phyloP scores from a whole-genome alignment of 1,140 invertebrate species.

The Nymphalis io region DNA sequence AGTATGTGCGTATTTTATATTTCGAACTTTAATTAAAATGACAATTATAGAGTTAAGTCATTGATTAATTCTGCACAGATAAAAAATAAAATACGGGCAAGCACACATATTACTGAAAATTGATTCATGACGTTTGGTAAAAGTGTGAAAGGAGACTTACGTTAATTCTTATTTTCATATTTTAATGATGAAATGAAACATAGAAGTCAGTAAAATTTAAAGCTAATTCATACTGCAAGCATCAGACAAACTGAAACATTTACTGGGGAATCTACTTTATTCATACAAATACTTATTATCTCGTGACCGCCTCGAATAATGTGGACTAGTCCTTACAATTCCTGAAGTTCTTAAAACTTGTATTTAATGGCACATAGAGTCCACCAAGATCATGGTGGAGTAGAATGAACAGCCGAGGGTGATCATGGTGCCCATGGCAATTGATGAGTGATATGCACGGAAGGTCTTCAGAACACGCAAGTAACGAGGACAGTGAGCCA shows the following conservation, averaged over 20 bases:
- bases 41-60: neutral
- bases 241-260: neutral
- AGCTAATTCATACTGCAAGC: neutral
- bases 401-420: conserved; percentile 85
- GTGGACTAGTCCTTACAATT: conserved; percentile 8
- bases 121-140: neutral
- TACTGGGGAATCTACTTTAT: conserved; percentile 3
- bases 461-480: conserved; percentile 85
- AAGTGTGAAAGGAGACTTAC: neutral
- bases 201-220: neutral
- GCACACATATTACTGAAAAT: neutral
- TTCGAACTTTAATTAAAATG: neutral
- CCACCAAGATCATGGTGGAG: conserved; percentile 74
- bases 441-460: conserved; percentile 84
- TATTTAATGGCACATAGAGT: conserved; percentile 67
- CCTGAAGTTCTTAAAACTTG: neutral
- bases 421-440: conserved; percentile 87
- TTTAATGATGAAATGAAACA: conserved; percentile 8
- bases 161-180: neutral
- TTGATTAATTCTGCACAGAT: neutral
- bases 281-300: neutral
- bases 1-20: neutral
- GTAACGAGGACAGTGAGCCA: conserved; percentile 87
- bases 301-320: conserved; percentile 21
- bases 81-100: neutral